phyloP scores from a whole-genome alignment of 2,888 invertebrate species.

The Panzeria rudis region DNA sequence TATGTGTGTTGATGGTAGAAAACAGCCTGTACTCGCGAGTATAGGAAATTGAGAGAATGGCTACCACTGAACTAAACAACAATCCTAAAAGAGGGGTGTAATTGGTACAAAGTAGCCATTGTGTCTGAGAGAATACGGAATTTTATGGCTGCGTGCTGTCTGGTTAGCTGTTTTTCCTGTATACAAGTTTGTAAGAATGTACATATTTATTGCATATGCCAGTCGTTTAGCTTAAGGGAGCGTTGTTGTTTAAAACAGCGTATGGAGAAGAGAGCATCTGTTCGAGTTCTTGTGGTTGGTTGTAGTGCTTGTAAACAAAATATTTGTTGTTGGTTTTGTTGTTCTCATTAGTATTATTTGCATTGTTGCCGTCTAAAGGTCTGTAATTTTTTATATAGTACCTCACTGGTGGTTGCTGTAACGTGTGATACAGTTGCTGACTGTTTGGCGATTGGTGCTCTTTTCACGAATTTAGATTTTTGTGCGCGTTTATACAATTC shows the following conservation, averaged over 20 bases:
- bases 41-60: too few species aligned
- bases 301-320: conserved; percentile 45
- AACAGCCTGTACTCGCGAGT: too few species aligned
- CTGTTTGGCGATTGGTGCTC: conserved; percentile 62
- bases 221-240: conserved; percentile 55
- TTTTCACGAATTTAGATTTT: conserved; percentile 64
- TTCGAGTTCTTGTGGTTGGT: conserved; percentile 67
- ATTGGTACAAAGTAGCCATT: conserved; percentile 55
- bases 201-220: not conserved
- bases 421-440: conserved; percentile 48
- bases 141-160: conserved; percentile 56
- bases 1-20: too few species aligned
- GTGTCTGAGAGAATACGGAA: conserved; percentile 55
- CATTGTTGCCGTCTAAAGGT: conserved; percentile 71
- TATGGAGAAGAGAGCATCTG: conserved; percentile 57
- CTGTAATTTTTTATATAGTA: conserved; percentile 71
- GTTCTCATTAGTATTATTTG: conserved; percentile 22
- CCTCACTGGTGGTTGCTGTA: conserved; percentile 36
- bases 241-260: conserved; percentile 31
- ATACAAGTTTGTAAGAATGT: not conserved
- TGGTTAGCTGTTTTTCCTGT: conserved; percentile 30
- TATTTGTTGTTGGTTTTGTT: conserved; percentile 28
- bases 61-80: too few species aligned
- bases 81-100: conserved; percentile 10
- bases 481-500: conserved; percentile 67